These are phyloP conservation scores for Rhodinocichla rosea DNA, from an alignment of 2,113 vertebrate genomes.

Conservation along the genomic window DNA sequence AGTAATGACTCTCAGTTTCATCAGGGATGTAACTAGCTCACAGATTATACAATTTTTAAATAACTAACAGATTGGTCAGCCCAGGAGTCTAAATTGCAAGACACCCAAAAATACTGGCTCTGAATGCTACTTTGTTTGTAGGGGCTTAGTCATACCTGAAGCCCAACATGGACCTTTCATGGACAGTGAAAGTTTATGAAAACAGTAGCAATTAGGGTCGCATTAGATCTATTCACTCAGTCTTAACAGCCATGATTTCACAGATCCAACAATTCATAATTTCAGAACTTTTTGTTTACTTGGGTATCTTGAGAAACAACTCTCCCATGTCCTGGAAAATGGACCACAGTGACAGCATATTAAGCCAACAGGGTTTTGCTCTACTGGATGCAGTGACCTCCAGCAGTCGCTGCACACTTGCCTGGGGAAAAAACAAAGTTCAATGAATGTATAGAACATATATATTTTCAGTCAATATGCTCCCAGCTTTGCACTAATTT, in stretches of 20 bases:
- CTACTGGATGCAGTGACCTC: background rate
- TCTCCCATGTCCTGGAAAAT: background rate
- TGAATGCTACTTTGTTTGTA: background rate
- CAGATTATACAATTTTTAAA: background rate
- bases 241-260: background rate
- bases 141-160: background rate
- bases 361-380: background rate
- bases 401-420: background rate
- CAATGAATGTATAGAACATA: fast-evolving
- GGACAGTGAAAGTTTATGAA: background rate
- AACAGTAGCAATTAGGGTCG: background rate
- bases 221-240: background rate
- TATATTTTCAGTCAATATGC: background rate
- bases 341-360: background rate
- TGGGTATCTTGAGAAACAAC: background rate
- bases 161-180: background rate
- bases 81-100: background rate
- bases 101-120: background rate
- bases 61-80: background rate
- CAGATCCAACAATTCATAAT: background rate
- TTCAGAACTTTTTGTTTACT: background rate
- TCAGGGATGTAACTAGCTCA: background rate
- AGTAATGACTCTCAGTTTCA: background rate
- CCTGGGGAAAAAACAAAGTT: background rate
- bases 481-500: background rate